phyloP scores from a whole-genome alignment of 2,888 invertebrate genomes.

The Chymomyza procnemis region DNA sequence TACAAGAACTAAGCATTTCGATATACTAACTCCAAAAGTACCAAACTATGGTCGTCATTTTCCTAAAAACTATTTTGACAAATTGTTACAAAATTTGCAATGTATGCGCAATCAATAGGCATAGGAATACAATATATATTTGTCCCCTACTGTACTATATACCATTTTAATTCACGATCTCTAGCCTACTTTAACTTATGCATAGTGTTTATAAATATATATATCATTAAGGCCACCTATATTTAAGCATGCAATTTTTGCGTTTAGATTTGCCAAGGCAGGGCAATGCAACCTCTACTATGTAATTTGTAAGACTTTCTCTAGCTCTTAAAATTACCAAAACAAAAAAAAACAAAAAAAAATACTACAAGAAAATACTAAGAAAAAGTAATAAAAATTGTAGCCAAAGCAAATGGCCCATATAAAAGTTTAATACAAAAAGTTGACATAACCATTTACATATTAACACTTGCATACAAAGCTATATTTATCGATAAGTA shows the following conservation, averaged over 20 bases:
- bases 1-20: neutral
- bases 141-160: neutral
- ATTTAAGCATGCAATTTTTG: conserved; percentile 12
- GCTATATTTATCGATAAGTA: conserved; percentile 11
- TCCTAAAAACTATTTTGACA: neutral
- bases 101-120: neutral
- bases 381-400: conserved; percentile 29
- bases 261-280: conserved; percentile 38
- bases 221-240: neutral
- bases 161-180: neutral
- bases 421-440: conserved; percentile 28
- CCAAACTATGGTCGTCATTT: neutral
- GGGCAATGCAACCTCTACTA: conserved; percentile 41
- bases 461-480: conserved; percentile 24
- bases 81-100: neutral
- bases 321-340: neutral
- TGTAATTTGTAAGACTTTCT: conserved; percentile 56
- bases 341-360: neutral
- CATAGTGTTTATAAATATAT: conserved; percentile 5
- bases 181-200: conserved; percentile 17
- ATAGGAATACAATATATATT: neutral
- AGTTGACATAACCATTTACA: conserved; percentile 41
- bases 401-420: conserved; percentile 42
- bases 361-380: conserved; percentile 2
- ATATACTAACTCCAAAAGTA: neutral